Evolutionary conservation across 1,140 invertebrate species (phyloP), one percentile per base, ranked within the genome.

Genomic region (Atopsyche davidsoni): DNA sequence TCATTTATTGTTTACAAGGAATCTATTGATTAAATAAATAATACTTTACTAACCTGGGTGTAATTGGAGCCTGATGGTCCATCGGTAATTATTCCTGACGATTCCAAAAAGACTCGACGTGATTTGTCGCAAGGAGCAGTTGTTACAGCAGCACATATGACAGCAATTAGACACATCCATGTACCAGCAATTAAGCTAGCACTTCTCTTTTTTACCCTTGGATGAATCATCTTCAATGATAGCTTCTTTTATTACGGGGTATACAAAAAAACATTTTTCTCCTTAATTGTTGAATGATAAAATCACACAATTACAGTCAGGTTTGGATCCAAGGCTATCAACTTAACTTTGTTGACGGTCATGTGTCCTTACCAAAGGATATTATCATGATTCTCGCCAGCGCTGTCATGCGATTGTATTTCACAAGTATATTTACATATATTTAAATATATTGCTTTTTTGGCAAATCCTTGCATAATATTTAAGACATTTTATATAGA

Each of bases 71-170:
- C 84, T 51, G 81, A 78, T 14, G 87, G 86, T n/a, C 92, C 92
- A 78, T 94, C 89, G 44, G 85, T 87, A 52, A 96, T 89, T 34
- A 88, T 77, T n/a, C 92, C 92, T 75, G 81, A 87, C 21, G 80
- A 75, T 31, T 84, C 79, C 4, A 80, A 86, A 54, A 89, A 85
- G n/a, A 89, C 80, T 62, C 83, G 81, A 55, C 87, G 76, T 34
- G 85, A 83, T 59, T 85, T 86, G 71, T 89, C 85, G 68, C 87
- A 90, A 47, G 85, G 80, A 41, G 46, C 40, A 13, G 55, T 57
- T 6, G 47, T 55, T 17, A 55, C 47, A 16, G 53, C 48, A 17
- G 53, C 47, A 38, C 53, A 55, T 10, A 46, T 43, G 7, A 35
- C 38, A 36, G 48, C 48, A 7, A 55, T 38, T 3, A 55, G 34